A percentile compares a stretch with the other conserved stretches of the same genome.
These are phyloP conservation scores for Orthonyx spaldingii DNA, from an alignment of 2,113 vertebrate species.

Conservation along the genomic window DNA sequence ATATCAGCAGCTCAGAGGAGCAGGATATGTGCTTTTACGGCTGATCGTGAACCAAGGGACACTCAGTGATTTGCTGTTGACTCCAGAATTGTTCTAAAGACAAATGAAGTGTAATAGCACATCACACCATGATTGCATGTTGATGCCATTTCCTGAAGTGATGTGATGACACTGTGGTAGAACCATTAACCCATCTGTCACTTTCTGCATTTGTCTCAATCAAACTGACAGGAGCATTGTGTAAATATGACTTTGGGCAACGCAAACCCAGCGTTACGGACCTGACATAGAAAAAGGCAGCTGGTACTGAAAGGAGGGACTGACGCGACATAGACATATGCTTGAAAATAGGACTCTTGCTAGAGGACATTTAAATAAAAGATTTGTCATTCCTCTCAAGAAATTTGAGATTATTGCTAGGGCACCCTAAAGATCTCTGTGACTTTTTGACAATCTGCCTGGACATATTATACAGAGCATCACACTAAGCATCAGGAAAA, in stretches of 20 bases:
- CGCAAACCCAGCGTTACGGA: neutral
- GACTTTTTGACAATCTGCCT: neutral
- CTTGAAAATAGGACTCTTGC: neutral
- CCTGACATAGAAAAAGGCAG: neutral
- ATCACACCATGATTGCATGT: neutral
- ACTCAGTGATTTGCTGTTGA: neutral
- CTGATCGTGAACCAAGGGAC: neutral
- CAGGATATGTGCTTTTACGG: neutral
- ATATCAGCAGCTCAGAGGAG: neutral
- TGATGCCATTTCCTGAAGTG: neutral
- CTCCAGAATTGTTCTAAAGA: neutral
- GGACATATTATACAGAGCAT: neutral
- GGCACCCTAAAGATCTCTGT: neutral
- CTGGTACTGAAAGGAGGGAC: neutral
- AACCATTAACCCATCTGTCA: conserved; percentile 37
- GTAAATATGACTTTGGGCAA: neutral
- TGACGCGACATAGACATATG: neutral
- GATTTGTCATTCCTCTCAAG: neutral
- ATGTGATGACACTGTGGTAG: neutral
- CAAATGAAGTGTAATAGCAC: neutral
- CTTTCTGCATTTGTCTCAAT: conserved; percentile 23
- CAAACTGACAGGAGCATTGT: neutral
- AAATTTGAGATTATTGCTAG: neutral
- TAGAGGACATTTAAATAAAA: conserved; percentile 24
- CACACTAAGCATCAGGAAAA: neutral